Conservation (phyloP, 2,113 vertebrate genomes). For the Gobio gobio region DNA sequence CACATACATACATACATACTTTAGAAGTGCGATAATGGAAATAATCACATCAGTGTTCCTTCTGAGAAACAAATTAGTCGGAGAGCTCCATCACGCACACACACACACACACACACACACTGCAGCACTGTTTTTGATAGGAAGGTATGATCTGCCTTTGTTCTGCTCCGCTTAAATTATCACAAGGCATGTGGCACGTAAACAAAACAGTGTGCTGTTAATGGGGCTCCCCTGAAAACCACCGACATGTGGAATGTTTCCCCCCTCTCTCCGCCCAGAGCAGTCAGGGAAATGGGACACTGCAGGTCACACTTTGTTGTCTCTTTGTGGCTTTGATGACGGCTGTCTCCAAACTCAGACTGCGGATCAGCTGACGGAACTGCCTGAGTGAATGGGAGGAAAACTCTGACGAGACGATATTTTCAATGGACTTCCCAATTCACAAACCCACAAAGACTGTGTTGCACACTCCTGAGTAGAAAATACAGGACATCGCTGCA, state of each 20-base stretch:
- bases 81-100: background rate
- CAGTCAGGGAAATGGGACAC: slow-evolving; percentile 25
- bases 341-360: slow-evolving; percentile 40
- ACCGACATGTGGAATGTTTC: slow-evolving; percentile 58
- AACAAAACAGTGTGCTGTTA: slow-evolving; percentile 60
- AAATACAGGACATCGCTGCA: background rate
- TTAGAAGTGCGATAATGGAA: background rate
- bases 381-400: background rate
- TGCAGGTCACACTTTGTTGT: slow-evolving; percentile 29
- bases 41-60: background rate
- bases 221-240: slow-evolving; percentile 44
- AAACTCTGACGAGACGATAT: background rate
- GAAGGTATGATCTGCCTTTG: slow-evolving; percentile 4
- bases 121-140: background rate
- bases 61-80: background rate
- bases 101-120: background rate
- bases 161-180: slow-evolving; percentile 17
- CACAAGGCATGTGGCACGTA: slow-evolving; percentile 47
- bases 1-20: background rate
- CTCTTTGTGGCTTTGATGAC: slow-evolving; percentile 53
- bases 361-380: background rate
- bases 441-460: slow-evolving; percentile 23
- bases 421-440: slow-evolving; percentile 18
- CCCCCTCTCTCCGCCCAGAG: slow-evolving; percentile 13
- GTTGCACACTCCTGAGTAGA: background rate